Base-by-base conservation (phyloP, 2,888 invertebrate genomes). In the Lobophora halterata region DNA sequence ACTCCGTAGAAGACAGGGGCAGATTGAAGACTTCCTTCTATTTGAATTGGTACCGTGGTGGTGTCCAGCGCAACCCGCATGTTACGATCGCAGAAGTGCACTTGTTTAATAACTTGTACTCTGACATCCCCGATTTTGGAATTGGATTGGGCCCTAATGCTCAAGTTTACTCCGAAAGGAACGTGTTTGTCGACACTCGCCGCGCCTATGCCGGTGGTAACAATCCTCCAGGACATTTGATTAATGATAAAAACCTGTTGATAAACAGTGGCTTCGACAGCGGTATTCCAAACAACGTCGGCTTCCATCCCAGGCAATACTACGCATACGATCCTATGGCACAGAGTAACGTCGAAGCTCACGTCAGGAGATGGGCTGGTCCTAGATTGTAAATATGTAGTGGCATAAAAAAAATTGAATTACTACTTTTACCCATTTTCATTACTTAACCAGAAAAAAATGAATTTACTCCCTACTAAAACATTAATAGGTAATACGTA, bases 41-140 rank as follows among this genome's bases (percentile, higher is more conserved):
- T 27, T 18, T 23, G 2, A 49, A 49, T 27, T 49, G 49, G 49
- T 49, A 32, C 35, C 39, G 27, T 6, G 49, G 49, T 1, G 30
- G 26, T 1, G 31, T 14, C 5, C 49, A 49, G 25, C 39, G 49
- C 4, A 36, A 40, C 16, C 49, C 49, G 1, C 33, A 30, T 8
- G 38, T 49, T 5, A 39, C 45, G 8, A 46, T 34, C 17, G 49
- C 17, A n/a, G n/a, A n/a, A n/a, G n/a, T n/a, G n/a, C n/a, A n/a
- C n/a, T n/a, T n/a, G n/a, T n/a, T n/a, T n/a, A 49, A 49, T 23
- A 49, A 49, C 28, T 9, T 49, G 14, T 49, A 49, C 19, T 36
- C 45, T 3, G 39, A 37, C 11, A 25, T 46, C 12, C 2, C 6
- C 3, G 11, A 3, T 5, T 45, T 43, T 11, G 49, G 30, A 3